phyloP scores from a whole-genome alignment of 2,113 vertebrate species.

The Phalacrocorax aristotelis region DNA sequence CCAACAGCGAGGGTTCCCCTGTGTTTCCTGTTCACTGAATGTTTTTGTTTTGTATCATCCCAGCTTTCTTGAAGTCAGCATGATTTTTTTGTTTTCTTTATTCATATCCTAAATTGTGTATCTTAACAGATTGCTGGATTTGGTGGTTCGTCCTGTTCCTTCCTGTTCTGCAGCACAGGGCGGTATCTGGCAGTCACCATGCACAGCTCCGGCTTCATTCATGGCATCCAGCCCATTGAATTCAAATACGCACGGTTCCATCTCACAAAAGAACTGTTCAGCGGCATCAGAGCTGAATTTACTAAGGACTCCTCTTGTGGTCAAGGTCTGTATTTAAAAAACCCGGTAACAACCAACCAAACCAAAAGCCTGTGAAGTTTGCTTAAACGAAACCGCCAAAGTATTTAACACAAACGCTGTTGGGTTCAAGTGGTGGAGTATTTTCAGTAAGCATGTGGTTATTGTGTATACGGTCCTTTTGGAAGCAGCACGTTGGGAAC shows the following conservation, averaged over 20 bases:
- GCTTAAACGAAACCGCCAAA: background rate
- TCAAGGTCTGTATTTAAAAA: slow-evolving; percentile 80
- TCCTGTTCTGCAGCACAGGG: slow-evolving; percentile 44
- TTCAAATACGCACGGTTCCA: background rate
- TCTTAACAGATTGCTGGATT: slow-evolving; percentile 80
- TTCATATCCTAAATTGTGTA: background rate
- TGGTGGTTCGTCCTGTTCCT: slow-evolving; percentile 81
- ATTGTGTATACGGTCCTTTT: background rate
- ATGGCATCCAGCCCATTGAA: slow-evolving; percentile 44
- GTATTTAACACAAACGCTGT: background rate
- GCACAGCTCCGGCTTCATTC: slow-evolving; percentile 63
- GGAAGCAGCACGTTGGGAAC: background rate
- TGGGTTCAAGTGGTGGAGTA: background rate
- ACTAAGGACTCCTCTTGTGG: slow-evolving; percentile 89
- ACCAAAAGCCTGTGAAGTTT: background rate
- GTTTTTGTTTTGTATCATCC: background rate
- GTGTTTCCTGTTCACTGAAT: background rate
- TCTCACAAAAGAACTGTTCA: slow-evolving; percentile 56
- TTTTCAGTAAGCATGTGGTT: background rate
- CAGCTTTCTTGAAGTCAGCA: background rate
- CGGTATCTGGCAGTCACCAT: slow-evolving; percentile 61
- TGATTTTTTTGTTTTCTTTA: background rate
- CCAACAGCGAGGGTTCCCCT: background rate
- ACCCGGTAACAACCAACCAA: background rate
- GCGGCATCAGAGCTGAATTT: slow-evolving; percentile 85